Conservation (phyloP, 2,888 invertebrate species). For the Sisyra terminalis region DNA sequence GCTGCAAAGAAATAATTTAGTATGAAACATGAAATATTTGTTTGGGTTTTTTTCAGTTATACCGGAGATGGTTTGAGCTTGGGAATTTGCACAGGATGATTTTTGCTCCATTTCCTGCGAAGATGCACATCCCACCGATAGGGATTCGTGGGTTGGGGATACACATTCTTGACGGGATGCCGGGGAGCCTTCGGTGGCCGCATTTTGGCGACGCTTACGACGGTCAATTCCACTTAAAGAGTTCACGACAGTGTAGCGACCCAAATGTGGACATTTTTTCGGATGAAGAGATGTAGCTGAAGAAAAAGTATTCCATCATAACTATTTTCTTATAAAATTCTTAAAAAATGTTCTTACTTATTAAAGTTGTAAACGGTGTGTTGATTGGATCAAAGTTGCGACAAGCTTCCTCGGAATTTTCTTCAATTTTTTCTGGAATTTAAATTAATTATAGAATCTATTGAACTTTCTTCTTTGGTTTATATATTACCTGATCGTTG, state of each 20-base stretch:
- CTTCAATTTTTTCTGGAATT: conserved; percentile 25
- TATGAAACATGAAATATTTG: too few species aligned
- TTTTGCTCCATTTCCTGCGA: conserved; percentile 43
- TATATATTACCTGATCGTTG: conserved; percentile 36
- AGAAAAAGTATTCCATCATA: conserved; percentile 16
- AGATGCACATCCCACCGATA: conserved; percentile 39
- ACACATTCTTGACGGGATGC: conserved; percentile 27
- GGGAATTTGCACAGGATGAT: conserved; percentile 31
- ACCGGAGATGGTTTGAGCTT: conserved; percentile 15
- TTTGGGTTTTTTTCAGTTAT: not conserved
- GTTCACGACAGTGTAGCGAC: conserved; percentile 42
- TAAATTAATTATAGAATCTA: not conserved
- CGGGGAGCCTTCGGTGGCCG: conserved; percentile 15
- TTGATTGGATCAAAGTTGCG: conserved; percentile 31
- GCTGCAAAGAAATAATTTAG: conserved; percentile 30
- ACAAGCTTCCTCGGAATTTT: conserved; percentile 51
- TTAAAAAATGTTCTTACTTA: conserved; percentile 34
- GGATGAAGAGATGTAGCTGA: conserved; percentile 43
- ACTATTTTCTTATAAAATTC: not conserved
- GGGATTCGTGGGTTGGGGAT: conserved; percentile 33
- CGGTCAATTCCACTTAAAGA: conserved; percentile 23
- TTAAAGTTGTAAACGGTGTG: conserved; percentile 43
- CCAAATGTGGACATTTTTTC: conserved; percentile 50
- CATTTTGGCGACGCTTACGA: conserved; percentile 33
- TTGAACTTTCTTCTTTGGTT: not conserved